Conservation (phyloP, 2,888 invertebrate genomes). For the Campaea margaritaria region DNA sequence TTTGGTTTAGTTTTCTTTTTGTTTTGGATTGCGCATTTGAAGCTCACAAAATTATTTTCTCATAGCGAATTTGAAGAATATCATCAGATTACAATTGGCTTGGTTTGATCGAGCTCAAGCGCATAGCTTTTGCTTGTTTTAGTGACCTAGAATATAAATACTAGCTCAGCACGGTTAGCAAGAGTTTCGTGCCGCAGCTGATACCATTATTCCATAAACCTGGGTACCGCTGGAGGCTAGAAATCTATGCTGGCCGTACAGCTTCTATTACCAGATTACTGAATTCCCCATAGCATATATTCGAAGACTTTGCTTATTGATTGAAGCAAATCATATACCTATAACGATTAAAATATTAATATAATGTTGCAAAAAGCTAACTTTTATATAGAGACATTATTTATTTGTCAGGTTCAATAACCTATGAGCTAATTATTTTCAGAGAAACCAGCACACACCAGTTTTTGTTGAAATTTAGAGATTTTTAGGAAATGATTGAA, state of each 20-base stretch:
- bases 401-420: too few species aligned
- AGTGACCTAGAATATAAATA: constrained; percentile 1
- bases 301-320: too few species aligned
- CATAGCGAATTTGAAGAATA: neutral
- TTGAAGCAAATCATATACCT: too few species aligned
- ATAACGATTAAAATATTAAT: too few species aligned
- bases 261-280: neutral
- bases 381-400: too few species aligned
- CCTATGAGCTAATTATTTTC: too few species aligned
- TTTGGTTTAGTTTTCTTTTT: constrained; percentile 20
- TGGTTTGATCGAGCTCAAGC: constrained; percentile 15
- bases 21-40: constrained; percentile 17
- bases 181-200: neutral
- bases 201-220: neutral
- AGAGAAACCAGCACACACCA: constrained; percentile 1
- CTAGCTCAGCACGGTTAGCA: constrained; percentile 6
- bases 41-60: constrained; percentile 15
- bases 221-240: constrained; percentile 9
- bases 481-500: neutral
- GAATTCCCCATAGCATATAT: too few species aligned
- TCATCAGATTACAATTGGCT: constrained; percentile 7
- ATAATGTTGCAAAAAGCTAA: too few species aligned
- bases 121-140: constrained; percentile 15
- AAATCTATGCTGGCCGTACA: constrained; percentile 20
- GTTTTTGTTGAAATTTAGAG: constrained; percentile 7